These are phyloP conservation scores for Aplocera efformata DNA, from an alignment of 2,888 invertebrate species.

Conservation along the genomic window DNA sequence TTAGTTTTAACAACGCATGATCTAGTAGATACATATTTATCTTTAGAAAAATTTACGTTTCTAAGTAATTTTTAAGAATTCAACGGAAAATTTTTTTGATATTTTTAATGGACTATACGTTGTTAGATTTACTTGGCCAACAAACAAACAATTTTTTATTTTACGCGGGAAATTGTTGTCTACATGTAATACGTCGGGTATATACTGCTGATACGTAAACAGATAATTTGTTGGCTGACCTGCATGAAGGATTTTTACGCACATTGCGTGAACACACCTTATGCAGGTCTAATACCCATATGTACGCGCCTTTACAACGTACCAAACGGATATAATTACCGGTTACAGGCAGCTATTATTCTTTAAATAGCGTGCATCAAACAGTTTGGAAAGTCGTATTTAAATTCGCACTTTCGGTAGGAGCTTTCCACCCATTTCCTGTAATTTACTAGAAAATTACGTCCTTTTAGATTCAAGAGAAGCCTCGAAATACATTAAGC, in stretches of 20 bases:
- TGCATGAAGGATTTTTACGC: not conserved
- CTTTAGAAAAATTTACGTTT: no score
- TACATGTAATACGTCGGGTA: not conserved
- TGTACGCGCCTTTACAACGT: constrained; percentile 7
- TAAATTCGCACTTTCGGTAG: constrained; percentile 4
- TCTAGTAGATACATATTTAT: no score
- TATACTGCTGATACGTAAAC: not conserved
- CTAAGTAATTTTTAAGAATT: no score
- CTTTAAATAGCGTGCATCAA: constrained; percentile 1
- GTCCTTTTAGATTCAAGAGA: not conserved
- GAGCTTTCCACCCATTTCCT: constrained; percentile 9
- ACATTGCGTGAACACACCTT: not conserved
- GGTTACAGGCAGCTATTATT: constrained; percentile 3
- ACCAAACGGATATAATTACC: constrained; percentile 5
- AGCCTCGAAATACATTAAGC: constrained; percentile 11
- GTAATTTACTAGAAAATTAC: constrained; percentile 1
- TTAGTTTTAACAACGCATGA: no score
- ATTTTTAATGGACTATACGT: no score
- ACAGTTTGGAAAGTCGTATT: constrained; percentile 3
- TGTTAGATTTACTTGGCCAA: no score
- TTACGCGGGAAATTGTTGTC: no score
- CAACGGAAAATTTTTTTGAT: no score
- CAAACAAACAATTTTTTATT: no score
- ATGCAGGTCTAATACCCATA: not conserved
- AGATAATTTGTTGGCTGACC: not conserved